phyloP scores from a whole-genome alignment of 1,140 invertebrate genomes.

The Dinoponera quadriceps region DNA sequence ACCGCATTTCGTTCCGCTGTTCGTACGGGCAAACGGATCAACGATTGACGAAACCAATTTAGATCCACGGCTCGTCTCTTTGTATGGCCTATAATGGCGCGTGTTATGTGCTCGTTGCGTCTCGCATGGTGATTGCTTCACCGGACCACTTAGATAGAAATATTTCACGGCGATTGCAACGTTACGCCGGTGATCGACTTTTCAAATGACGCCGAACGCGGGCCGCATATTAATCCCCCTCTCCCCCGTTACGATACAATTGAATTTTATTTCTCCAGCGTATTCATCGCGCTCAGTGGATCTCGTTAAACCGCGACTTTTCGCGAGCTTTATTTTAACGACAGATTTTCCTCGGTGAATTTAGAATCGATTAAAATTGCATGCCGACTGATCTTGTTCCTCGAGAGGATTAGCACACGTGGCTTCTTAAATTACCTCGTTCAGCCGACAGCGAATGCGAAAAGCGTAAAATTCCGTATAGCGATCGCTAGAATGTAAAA shows the following conservation, averaged over 20 bases:
- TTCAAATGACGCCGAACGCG: neutral
- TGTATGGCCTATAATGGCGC: conserved; percentile 37
- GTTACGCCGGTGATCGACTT: conserved; percentile 13
- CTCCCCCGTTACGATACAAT: neutral
- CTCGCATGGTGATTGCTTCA: conserved; percentile 40
- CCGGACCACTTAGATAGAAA: conserved; percentile 38
- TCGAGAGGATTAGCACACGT: too few species aligned
- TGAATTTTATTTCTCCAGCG: neutral
- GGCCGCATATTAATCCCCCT: neutral
- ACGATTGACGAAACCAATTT: conserved; percentile 67
- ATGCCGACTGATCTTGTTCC: too few species aligned
- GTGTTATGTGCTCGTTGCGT: conserved; percentile 27
- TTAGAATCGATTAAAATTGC: too few species aligned
- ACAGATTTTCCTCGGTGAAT: too few species aligned
- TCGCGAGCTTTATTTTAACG: too few species aligned
- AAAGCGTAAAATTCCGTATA: conserved; percentile 18
- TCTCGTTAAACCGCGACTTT: too few species aligned
- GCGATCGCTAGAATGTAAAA: neutral
- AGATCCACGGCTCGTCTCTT: conserved; percentile 54
- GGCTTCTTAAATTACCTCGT: neutral
- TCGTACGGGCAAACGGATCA: conserved; percentile 47
- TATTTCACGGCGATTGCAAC: conserved; percentile 24
- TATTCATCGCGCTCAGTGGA: too few species aligned
- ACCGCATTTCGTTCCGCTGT: conserved; percentile 35
- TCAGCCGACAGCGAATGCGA: neutral